Conservation (phyloP, 2,888 invertebrate species). For the Agonopterix alstromeriana region DNA sequence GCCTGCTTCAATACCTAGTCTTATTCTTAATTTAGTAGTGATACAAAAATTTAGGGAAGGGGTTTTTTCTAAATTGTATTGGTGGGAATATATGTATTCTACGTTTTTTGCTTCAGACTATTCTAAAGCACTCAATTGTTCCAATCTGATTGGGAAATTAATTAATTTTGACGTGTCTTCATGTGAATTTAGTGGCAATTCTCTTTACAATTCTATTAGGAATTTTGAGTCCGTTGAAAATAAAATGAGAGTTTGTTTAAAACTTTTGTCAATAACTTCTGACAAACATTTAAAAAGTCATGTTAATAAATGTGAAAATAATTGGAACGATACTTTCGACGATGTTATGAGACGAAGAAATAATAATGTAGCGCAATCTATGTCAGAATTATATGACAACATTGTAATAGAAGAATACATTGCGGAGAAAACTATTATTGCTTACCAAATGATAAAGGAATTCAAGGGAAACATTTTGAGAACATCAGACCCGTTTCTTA, state of each 20-base stretch:
- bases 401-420: no score
- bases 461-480: no score
- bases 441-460: no score
- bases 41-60: constrained; percentile 44
- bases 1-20: constrained; percentile 78
- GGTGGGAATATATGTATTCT: background rate
- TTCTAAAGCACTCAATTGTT: background rate
- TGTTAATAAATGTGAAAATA: no score
- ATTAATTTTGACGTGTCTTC: background rate
- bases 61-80: background rate
- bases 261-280: no score
- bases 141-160: background rate
- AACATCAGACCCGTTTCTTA: no score
- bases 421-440: no score
- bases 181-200: background rate
- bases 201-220: background rate
- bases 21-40: constrained; percentile 75
- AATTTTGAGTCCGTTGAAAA: background rate
- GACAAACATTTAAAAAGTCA: no score
- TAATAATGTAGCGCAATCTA: no score
- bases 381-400: no score
- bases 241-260: background rate
- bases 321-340: no score
- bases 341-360: no score
- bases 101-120: background rate